A percentile compares a stretch with the other conserved stretches of the same genome.
Conservation (phyloP, 1,140 invertebrate species). For the Halyomorpha halys region DNA sequence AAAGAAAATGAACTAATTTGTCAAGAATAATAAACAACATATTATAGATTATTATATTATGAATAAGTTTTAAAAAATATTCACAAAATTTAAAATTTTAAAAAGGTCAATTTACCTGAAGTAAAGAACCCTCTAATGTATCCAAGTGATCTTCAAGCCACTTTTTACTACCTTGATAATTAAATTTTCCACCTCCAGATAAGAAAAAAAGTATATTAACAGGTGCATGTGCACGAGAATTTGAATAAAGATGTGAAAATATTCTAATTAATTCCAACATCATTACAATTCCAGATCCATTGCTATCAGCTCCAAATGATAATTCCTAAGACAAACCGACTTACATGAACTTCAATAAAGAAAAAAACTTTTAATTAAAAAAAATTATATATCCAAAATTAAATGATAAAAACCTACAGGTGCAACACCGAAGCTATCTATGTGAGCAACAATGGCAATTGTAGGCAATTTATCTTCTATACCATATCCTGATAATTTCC, state of each 20-base stretch:
- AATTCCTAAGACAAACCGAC: conserved; percentile 50
- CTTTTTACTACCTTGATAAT: conserved; percentile 91
- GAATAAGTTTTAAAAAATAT: not conserved
- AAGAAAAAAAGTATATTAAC: conserved; percentile 85
- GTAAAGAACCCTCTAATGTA: conserved; percentile 52
- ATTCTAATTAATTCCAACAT: conserved; percentile 79
- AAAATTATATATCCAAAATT: not conserved
- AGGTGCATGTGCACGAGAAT: conserved; percentile 63
- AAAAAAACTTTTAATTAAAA: not conserved
- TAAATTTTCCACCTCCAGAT: conserved; percentile 86
- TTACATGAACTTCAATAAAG: not conserved
- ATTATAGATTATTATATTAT: too few species aligned
- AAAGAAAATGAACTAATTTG: too few species aligned
- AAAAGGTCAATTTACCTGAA: conserved; percentile 43
- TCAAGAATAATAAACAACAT: too few species aligned
- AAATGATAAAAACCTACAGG: conserved; percentile 54
- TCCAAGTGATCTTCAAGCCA: conserved; percentile 92
- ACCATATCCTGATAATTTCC: conserved; percentile 71
- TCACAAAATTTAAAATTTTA: not conserved
- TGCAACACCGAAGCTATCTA: conserved; percentile 78
- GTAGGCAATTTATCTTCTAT: conserved; percentile 71
- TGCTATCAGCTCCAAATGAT: conserved; percentile 79
- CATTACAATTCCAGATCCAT: conserved; percentile 83
- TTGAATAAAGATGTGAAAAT: conserved; percentile 84
- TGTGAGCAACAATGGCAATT: conserved; percentile 82